Conservation (phyloP, 1,140 invertebrate species). For the Lordiphosa clarofinis region DNA sequence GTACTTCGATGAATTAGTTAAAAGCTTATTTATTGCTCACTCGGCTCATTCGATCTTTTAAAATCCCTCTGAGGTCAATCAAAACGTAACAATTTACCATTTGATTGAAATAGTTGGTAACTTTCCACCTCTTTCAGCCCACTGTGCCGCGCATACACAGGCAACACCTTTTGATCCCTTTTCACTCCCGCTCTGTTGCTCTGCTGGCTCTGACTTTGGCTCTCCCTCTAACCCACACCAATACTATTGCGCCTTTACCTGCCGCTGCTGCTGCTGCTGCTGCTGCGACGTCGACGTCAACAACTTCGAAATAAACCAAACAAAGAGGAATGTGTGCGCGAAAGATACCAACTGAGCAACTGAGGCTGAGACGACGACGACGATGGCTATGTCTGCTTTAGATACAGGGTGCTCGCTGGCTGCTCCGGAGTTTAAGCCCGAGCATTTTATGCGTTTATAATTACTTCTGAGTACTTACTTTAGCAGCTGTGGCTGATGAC, state of each 20-base stretch:
- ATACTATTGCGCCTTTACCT: conserved; percentile 40
- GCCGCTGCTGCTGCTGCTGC: conserved; percentile 44
- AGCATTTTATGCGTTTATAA: conserved; percentile 69
- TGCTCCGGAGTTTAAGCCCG: conserved; percentile 33
- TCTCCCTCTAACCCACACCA: conserved; percentile 27
- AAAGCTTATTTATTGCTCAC: too few species aligned
- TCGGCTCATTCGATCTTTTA: too few species aligned
- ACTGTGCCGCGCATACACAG: too few species aligned
- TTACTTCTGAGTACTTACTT: conserved; percentile 55
- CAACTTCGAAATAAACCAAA: conserved; percentile 53
- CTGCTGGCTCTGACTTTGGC: conserved; percentile 15
- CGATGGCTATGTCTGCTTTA: conserved; percentile 27
- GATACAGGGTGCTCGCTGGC: conserved; percentile 61
- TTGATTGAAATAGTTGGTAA: too few species aligned
- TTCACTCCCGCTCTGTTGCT: conserved; percentile 50
- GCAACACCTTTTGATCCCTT: conserved; percentile 70
- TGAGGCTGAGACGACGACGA: conserved; percentile 18
- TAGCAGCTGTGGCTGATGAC: conserved; percentile 25
- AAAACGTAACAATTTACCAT: too few species aligned
- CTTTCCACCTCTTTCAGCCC: too few species aligned
- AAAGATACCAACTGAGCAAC: conserved; percentile 40
- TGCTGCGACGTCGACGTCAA: conserved; percentile 30
- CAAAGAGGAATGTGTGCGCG: conserved; percentile 57
- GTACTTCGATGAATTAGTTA: too few species aligned
- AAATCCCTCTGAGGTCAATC: too few species aligned